Evolutionary conservation across 2,797 vertebrate species (phyloP).

Genomic region (Chaenodraco wilsoni): DNA sequence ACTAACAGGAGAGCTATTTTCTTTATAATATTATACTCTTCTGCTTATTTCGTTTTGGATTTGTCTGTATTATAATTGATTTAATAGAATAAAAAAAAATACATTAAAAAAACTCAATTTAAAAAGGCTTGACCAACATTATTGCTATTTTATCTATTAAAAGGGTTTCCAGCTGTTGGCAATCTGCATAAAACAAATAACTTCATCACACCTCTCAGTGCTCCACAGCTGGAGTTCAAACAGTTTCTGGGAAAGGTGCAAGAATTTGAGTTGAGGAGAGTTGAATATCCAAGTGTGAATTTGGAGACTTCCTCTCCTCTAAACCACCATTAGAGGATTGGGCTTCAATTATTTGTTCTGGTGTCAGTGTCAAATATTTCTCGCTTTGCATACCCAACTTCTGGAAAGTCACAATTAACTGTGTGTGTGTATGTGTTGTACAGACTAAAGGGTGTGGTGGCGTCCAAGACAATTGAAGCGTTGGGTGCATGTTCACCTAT

Average conservation of each 20-base stretch:
- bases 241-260: not conserved
- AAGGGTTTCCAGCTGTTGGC: conserved; percentile 12
- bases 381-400: not conserved
- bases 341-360: conserved; percentile 7
- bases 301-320: not conserved
- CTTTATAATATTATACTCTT: too few species aligned
- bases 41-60: too few species aligned
- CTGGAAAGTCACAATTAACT: not conserved
- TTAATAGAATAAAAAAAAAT: too few species aligned
- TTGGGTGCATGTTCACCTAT: not conserved
- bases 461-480: not conserved
- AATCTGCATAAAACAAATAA: conserved; percentile 5
- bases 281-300: conserved; percentile 28
- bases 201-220: conserved; percentile 6
- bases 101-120: too few species aligned
- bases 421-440: not conserved
- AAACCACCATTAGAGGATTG: not conserved
- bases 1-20: too few species aligned
- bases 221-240: conserved; percentile 11
- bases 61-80: too few species aligned
- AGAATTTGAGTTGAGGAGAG: not conserved
- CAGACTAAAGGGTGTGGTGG: not conserved
- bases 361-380: not conserved
- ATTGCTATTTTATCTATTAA: not conserved
- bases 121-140: not conserved